Evolutionary conservation across 2,113 vertebrate genomes (phyloP).

Genomic region (Saccopteryx bilineata): DNA sequence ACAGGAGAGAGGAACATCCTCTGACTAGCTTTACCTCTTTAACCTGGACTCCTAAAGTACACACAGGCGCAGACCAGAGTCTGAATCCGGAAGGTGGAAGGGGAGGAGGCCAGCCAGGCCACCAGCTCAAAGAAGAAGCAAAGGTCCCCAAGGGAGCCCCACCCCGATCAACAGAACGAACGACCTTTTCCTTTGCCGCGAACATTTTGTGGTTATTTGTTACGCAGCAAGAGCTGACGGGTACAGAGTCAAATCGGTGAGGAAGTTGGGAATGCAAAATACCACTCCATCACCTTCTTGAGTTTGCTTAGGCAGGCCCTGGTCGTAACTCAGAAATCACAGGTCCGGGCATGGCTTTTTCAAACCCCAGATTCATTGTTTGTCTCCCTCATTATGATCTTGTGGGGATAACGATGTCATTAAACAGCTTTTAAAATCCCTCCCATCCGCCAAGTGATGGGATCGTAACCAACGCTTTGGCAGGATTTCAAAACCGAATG

Average conservation of each 20-base stretch:
- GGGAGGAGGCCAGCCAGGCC: neutral
- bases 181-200: rapidly evolving
- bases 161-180: neutral
- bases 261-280: too few relatives aligned
- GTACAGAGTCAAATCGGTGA: neutral
- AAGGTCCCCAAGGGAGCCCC: neutral
- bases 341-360: neutral
- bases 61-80: neutral
- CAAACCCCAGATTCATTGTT: neutral
- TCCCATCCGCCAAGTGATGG: neutral
- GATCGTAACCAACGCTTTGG: constrained; percentile 41
- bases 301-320: neutral
- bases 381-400: neutral
- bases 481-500: constrained; percentile 56
- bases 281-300: neutral
- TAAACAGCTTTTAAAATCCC: constrained; percentile 46
- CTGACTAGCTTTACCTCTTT: neutral
- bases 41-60: neutral
- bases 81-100: neutral
- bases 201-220: neutral
- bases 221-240: neutral
- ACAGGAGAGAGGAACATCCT: neutral
- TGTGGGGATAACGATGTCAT: constrained; percentile 28
- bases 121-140: neutral
- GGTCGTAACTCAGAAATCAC: neutral